These are phyloP conservation scores for Xanthia togata DNA, from an alignment of 2,888 invertebrate species.

Conservation along the genomic window DNA sequence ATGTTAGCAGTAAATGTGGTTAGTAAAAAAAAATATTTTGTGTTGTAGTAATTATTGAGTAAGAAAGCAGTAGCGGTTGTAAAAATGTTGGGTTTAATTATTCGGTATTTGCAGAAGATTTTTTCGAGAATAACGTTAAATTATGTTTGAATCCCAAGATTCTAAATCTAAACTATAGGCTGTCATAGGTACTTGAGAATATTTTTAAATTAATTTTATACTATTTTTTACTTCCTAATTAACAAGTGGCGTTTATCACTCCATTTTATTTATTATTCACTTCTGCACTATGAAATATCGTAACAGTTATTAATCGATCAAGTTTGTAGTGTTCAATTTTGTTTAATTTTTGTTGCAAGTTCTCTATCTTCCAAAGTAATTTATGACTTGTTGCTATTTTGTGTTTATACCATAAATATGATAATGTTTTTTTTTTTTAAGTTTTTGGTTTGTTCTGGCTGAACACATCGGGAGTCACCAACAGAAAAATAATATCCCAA, in stretches of 20 bases:
- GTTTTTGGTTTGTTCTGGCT: not conserved
- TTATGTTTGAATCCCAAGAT: not conserved
- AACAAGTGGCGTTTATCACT: not conserved
- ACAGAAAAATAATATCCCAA: not conserved
- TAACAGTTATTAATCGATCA: not conserved
- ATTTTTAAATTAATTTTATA: not conserved
- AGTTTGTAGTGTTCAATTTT: not conserved
- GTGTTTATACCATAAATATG: not conserved
- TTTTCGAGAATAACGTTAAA: not conserved
- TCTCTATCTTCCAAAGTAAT: not conserved
- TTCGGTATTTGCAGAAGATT: not conserved
- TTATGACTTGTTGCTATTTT: not conserved
- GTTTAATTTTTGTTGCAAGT: not conserved
- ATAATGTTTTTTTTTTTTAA: not conserved
- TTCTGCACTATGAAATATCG: not conserved
- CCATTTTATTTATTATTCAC: slow-evolving; percentile 4
- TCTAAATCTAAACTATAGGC: too few relatives aligned
- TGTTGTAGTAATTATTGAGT: slow-evolving; percentile 19
- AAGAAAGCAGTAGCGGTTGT: slow-evolving; percentile 31
- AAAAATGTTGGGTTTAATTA: not conserved
- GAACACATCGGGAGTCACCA: not conserved
- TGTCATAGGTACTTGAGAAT: not conserved
- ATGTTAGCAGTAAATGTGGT: slow-evolving; percentile 30
- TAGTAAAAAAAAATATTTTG: slow-evolving; percentile 6
- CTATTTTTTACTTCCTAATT: not conserved